Percentiles rank a stretch among this genome's conserved stretches.
phyloP scores from a whole-genome alignment of 2,888 invertebrate species.

The Pantelozetes paolii region DNA sequence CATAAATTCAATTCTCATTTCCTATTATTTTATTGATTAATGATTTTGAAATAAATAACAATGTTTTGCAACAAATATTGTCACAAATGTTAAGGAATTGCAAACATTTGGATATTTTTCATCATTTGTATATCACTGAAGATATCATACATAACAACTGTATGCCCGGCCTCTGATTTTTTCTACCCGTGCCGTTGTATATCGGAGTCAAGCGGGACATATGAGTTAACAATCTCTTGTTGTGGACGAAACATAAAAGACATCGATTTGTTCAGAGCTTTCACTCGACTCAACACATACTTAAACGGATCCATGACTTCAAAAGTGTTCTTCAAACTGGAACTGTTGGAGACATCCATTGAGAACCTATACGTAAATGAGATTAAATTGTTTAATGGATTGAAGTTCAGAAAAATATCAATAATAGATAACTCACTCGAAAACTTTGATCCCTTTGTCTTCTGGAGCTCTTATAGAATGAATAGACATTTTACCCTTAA shows the following conservation, averaged over 20 bases:
- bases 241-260: constrained; percentile 14
- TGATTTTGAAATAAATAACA: neutral
- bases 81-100: neutral
- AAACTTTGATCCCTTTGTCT: constrained; percentile 29
- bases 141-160: neutral
- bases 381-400: neutral
- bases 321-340: constrained; percentile 15
- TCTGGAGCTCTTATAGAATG: constrained; percentile 19
- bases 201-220: neutral
- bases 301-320: constrained; percentile 16
- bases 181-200: constrained; percentile 10
- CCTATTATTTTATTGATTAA: neutral
- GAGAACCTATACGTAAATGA: constrained; percentile 8
- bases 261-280: constrained; percentile 14
- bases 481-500: constrained; percentile 26
- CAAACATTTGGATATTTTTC: neutral
- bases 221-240: constrained; percentile 2
- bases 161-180: constrained; percentile 22
- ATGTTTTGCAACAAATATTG: neutral
- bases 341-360: constrained; percentile 4
- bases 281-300: constrained; percentile 34
- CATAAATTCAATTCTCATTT: no score
- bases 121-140: neutral
- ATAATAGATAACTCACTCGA: constrained; percentile 1
- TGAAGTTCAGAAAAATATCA: constrained; percentile 20